Percentiles rank a stretch among this genome's conserved stretches.
phyloP scores from a whole-genome alignment of 2,113 vertebrate species.

The Speoplatyrhinus poulsoni region DNA sequence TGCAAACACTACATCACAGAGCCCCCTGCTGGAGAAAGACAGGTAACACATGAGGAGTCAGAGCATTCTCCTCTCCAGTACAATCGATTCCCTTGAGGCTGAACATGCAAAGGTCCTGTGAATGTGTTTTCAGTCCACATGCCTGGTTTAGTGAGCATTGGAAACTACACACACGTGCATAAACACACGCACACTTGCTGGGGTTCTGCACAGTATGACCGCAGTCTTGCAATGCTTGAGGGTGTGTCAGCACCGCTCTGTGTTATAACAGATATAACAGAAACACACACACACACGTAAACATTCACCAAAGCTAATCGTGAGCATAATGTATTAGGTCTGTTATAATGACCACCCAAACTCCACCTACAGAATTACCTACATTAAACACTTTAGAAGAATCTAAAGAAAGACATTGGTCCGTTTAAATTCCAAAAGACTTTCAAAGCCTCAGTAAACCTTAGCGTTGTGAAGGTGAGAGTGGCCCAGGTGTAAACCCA shows the following conservation, averaged over 20 bases:
- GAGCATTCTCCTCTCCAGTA: not conserved
- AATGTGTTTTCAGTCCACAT: not conserved
- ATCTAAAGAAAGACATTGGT: too few species aligned
- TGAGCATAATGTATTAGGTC: too few species aligned
- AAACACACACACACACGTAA: too few species aligned
- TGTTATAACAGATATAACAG: not conserved
- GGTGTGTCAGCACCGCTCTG: conserved; percentile 7
- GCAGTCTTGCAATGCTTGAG: not conserved
- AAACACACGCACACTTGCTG: not conserved
- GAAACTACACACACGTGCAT: not conserved
- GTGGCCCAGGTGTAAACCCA: too few species aligned
- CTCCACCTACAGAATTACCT: too few species aligned
- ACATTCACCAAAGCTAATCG: too few species aligned
- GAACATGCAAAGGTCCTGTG: not conserved
- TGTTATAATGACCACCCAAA: too few species aligned
- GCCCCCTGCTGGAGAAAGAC: conserved; percentile 56
- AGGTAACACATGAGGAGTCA: conserved; percentile 26
- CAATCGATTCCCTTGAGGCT: not conserved
- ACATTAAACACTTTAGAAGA: too few species aligned
- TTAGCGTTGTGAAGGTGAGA: too few species aligned
- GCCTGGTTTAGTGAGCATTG: not conserved
- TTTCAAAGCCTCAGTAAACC: too few species aligned
- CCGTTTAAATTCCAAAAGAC: too few species aligned
- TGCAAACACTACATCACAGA: conserved; percentile 64
- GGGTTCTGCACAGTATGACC: not conserved